Conservation (phyloP, 2,113 vertebrate species). For the Chroicocephalus ridibundus region DNA sequence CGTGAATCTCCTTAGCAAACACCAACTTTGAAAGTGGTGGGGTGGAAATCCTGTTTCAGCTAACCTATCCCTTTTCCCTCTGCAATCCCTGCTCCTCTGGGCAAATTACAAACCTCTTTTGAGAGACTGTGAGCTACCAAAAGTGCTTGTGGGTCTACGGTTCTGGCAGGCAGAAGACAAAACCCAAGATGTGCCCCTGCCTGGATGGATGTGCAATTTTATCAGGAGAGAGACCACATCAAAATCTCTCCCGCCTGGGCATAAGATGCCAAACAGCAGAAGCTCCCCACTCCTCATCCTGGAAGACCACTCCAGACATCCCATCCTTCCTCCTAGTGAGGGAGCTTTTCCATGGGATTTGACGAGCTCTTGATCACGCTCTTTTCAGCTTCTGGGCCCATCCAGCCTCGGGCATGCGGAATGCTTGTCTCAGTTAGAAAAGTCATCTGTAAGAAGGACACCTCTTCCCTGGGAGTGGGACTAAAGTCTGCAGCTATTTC, state of each 20-base stretch:
- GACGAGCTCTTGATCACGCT: neutral
- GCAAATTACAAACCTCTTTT: neutral
- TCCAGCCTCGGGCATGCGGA: neutral
- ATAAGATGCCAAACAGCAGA: neutral
- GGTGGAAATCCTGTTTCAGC: neutral
- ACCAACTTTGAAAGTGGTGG: neutral
- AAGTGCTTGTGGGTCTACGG: neutral
- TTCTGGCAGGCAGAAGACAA: neutral
- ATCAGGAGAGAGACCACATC: neutral
- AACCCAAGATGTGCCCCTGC: neutral
- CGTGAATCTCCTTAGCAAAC: neutral
- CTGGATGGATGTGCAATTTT: neutral
- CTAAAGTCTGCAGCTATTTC: neutral
- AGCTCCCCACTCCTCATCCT: neutral
- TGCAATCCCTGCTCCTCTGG: neutral
- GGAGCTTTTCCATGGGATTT: neutral
- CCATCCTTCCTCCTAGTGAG: neutral
- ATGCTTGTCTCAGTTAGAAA: neutral
- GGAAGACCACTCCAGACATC: neutral
- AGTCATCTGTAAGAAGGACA: neutral
- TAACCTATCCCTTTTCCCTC: neutral
- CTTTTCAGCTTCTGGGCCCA: neutral
- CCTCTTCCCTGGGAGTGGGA: neutral
- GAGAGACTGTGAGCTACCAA: neutral
- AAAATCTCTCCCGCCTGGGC: neutral